Base-by-base conservation (phyloP, 2,888 invertebrate species). In the Scaptomyza cyrtandrae region DNA sequence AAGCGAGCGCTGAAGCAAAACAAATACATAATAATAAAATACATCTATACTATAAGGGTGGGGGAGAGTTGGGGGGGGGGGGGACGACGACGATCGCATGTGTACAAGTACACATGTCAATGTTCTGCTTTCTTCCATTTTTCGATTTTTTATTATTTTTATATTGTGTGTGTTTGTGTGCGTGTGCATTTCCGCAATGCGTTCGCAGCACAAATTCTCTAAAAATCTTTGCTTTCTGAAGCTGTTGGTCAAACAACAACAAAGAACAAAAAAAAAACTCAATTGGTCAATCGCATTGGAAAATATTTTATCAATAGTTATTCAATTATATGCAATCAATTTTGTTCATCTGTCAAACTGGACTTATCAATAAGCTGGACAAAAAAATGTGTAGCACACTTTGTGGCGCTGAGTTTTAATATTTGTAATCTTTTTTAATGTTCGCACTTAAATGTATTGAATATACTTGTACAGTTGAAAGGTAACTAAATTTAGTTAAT, bases 21-120 rank as follows among this genome's bases (percentile, higher is more conserved):
- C 78, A 77, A 78, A 75, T 78, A 75, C 50, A 78, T 75, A 75
- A 78, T 71, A 78, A 75, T 78, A 31, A 24, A 9, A 19, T 6
- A 24, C 5, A 39, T 4, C 0, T 3, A 0, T 10, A 1, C 10
- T 5, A 10, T 3, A 3, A 3, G 10, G 16, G 10, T 7, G 39
- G 0, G 6, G 13, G 35, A 11, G 3, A 2, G 39, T 7, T 7
- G 39, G 3, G 4, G 5, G 1, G 10, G 10, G 16, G 41, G 16
- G 2, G 1, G 37, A 6, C n/a, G 37, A 6, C n/a, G 37, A 16
- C 56, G 52, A 56, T 37, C 49, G 35, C 49, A 56, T 63, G 71
- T 57, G 46, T 41, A 13, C 39, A 16, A 45, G 44, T 41, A 39
- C 35, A 50, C 14, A 44, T 37, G 52, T 41, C 19, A 39, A 33